These are phyloP conservation scores for Numenius phaeopus DNA, from an alignment of 2,797 vertebrate species.

Conservation along the genomic window DNA sequence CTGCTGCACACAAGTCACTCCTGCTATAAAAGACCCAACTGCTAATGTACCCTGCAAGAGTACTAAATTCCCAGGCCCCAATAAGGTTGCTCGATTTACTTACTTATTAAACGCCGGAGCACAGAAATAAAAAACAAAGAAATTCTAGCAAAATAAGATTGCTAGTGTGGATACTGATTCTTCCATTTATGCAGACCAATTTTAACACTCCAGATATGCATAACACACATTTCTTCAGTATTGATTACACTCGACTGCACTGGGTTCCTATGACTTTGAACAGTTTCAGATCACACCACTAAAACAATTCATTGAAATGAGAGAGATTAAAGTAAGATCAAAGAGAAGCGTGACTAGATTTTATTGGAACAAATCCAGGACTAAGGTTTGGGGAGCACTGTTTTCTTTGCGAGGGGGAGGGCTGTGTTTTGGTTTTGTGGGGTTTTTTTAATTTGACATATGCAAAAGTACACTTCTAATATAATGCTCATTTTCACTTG, in stretches of 20 bases:
- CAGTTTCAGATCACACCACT: background rate
- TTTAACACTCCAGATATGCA: background rate
- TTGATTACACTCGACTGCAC: background rate
- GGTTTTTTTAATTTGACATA: background rate
- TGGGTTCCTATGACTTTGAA: background rate
- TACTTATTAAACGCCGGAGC: background rate
- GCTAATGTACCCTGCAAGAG: background rate
- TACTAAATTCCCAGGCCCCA: background rate
- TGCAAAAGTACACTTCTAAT: background rate
- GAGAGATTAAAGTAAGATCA: background rate
- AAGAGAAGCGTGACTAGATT: background rate
- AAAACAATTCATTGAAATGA: background rate
- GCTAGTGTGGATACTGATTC: background rate
- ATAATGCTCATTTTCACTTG: background rate
- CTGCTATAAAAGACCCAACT: background rate
- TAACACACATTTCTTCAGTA: background rate
- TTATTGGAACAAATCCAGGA: background rate
- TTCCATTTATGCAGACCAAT: background rate
- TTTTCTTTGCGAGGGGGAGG: background rate
- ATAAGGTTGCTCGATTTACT: background rate
- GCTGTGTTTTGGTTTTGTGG: background rate
- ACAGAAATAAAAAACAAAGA: background rate
- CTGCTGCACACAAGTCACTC: background rate
- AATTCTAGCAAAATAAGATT: background rate
- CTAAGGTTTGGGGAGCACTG: background rate